These are phyloP conservation scores for Sminthurides aquaticus DNA, from an alignment of 2,888 invertebrate species.

Conservation along the genomic window DNA sequence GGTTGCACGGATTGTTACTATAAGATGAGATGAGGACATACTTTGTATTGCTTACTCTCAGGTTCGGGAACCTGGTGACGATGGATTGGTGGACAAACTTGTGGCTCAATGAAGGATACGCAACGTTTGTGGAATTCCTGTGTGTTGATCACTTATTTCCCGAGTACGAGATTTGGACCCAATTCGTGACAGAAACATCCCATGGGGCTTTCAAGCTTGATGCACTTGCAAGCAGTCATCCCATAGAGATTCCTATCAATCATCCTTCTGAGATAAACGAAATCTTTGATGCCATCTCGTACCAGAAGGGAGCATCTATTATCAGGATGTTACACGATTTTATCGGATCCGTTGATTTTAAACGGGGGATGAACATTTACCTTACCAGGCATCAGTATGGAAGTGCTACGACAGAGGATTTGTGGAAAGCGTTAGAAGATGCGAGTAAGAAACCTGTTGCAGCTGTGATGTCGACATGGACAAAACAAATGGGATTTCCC, in stretches of 20 bases:
- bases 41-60: neutral
- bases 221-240: constrained; percentile 83
- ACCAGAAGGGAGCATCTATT: constrained; percentile 89
- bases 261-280: constrained; percentile 94
- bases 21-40: too few relatives aligned
- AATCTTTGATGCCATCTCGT: constrained; percentile 96
- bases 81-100: constrained; percentile 98
- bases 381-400: constrained; percentile 76
- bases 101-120: constrained; percentile 95
- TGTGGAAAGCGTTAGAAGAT: constrained; percentile 83
- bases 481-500: constrained; percentile 82
- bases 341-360: constrained; percentile 85
- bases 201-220: constrained; percentile 79
- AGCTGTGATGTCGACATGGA: constrained; percentile 93
- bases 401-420: constrained; percentile 86
- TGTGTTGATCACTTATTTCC: constrained; percentile 89
- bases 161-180: constrained; percentile 94
- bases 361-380: constrained; percentile 85
- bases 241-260: constrained; percentile 85
- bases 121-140: constrained; percentile 89
- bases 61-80: constrained; percentile 97
- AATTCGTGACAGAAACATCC: constrained; percentile 84
- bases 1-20: too few relatives aligned
- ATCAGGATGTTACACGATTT: constrained; percentile 92
- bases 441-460: constrained; percentile 83